These are phyloP conservation scores for Trichogramma evanescens DNA, from an alignment of 2,888 invertebrate species.

Conservation along the genomic window DNA sequence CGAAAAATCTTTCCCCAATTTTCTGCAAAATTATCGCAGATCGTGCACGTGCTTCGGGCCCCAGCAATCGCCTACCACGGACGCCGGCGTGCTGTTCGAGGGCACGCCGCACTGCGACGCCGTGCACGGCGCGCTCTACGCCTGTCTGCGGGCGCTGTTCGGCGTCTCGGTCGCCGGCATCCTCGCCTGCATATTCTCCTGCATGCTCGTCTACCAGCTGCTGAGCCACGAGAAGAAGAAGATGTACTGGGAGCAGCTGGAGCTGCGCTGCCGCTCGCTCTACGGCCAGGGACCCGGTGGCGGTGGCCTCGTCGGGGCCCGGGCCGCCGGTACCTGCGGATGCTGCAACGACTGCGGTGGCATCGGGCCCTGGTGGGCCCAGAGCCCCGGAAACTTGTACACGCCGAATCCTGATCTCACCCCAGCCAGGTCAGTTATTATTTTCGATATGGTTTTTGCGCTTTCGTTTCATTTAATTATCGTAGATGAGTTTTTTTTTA, in stretches of 20 bases:
- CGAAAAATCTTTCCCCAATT: background rate
- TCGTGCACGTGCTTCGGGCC: conserved; percentile 50
- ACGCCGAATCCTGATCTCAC: conserved; percentile 70
- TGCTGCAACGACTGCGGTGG: conserved; percentile 68
- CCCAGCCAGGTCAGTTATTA: conserved; percentile 38
- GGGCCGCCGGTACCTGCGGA: conserved; percentile 51
- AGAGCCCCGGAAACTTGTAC: conserved; percentile 69
- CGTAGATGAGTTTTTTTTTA: too few relatives aligned
- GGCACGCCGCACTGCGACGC: conserved; percentile 82
- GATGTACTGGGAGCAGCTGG: conserved; percentile 91
- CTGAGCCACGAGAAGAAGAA: conserved; percentile 87
- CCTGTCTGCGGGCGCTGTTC: conserved; percentile 81
- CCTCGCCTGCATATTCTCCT: conserved; percentile 83
- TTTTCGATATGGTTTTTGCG: background rate
- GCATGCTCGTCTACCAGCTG: conserved; percentile 86
- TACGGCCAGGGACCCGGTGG: conserved; percentile 56
- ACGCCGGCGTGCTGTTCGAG: conserved; percentile 64
- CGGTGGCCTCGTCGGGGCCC: conserved; percentile 44
- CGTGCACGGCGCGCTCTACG: conserved; percentile 83
- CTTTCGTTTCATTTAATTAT: too few relatives aligned
- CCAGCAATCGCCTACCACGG: conserved; percentile 36
- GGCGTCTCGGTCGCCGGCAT: conserved; percentile 87
- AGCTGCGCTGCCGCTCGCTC: conserved; percentile 69
- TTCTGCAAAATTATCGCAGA: conserved; percentile 29
- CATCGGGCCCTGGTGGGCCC: conserved; percentile 50